Percentiles rank a stretch among this genome's conserved stretches.
These are phyloP conservation scores for Notoglanidium macrostoma DNA, from an alignment of 2,797 vertebrate genomes.

Conservation along the genomic window DNA sequence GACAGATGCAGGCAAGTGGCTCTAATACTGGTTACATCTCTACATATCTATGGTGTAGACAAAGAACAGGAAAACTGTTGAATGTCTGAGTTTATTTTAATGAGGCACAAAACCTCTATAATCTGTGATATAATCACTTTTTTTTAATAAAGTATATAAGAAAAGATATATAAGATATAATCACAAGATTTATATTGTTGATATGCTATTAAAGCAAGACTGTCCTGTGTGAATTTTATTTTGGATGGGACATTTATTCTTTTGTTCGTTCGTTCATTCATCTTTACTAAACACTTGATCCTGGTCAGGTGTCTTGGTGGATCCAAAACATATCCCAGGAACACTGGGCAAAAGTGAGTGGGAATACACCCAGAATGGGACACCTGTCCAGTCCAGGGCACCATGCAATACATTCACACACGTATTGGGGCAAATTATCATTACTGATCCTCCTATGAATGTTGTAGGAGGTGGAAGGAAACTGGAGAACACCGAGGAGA, in stretches of 20 bases:
- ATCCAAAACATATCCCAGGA: background rate
- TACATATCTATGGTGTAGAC: background rate
- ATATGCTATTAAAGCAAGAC: background rate
- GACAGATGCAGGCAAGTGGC: background rate
- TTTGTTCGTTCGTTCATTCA: background rate
- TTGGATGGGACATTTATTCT: background rate
- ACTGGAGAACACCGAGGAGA: background rate
- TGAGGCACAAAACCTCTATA: conserved; percentile 16
- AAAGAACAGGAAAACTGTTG: background rate
- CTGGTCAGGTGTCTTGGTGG: background rate
- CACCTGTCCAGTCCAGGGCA: background rate
- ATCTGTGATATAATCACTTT: background rate
- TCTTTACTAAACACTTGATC: background rate
- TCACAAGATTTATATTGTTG: background rate
- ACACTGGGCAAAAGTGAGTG: too few species aligned
- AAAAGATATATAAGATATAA: too few species aligned
- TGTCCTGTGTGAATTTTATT: background rate
- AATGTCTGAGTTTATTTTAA: background rate
- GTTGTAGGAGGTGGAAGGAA: background rate
- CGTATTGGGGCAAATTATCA: background rate
- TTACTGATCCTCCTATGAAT: background rate
- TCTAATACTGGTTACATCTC: background rate
- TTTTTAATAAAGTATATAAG: too few species aligned
- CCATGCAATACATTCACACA: background rate
- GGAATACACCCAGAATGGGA: background rate